Percentiles rank a stretch among this genome's conserved stretches.
Evolutionary conservation across 2,797 vertebrate genomes (phyloP).

Genomic region (Anguilla megastoma): DNA sequence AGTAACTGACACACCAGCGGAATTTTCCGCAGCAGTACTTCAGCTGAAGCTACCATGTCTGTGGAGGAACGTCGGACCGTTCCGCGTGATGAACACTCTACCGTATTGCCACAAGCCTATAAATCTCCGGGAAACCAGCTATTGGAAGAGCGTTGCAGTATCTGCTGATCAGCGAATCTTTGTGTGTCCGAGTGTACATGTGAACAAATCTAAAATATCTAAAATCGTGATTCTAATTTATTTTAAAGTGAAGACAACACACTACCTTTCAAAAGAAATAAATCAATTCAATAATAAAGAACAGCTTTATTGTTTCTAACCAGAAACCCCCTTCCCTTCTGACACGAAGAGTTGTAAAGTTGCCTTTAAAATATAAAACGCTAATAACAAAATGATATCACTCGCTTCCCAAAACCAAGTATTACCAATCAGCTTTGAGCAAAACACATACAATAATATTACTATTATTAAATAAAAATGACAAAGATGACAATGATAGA

Average conservation of each 20-base stretch:
- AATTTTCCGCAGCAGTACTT: background rate
- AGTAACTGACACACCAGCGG: background rate
- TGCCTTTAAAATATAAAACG: conserved; percentile 48
- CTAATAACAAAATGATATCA: conserved; percentile 36
- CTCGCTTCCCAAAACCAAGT: conserved; percentile 35
- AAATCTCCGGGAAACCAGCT: background rate
- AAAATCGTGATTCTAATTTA: conserved; percentile 36
- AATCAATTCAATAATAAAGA: conserved; percentile 35
- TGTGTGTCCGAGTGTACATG: conserved; percentile 6
- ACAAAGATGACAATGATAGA: conserved; percentile 40
- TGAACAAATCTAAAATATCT: conserved; percentile 33
- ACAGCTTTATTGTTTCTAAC: conserved; percentile 2
- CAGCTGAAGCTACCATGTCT: background rate
- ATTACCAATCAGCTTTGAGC: conserved; percentile 36
- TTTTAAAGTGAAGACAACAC: conserved; percentile 30
- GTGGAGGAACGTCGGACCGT: background rate
- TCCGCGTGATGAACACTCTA: background rate
- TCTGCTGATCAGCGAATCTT: background rate
- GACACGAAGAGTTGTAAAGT: conserved; percentile 25
- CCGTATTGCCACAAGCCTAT: background rate
- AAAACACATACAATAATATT: conserved; percentile 35
- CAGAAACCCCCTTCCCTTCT: conserved; percentile 10
- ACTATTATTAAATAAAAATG: conserved; percentile 60
- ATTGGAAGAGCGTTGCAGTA: background rate
- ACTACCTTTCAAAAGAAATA: conserved; percentile 43